These are phyloP conservation scores for Calliopsis andreniformis DNA, from an alignment of 1,140 invertebrate species.

Conservation along the genomic window DNA sequence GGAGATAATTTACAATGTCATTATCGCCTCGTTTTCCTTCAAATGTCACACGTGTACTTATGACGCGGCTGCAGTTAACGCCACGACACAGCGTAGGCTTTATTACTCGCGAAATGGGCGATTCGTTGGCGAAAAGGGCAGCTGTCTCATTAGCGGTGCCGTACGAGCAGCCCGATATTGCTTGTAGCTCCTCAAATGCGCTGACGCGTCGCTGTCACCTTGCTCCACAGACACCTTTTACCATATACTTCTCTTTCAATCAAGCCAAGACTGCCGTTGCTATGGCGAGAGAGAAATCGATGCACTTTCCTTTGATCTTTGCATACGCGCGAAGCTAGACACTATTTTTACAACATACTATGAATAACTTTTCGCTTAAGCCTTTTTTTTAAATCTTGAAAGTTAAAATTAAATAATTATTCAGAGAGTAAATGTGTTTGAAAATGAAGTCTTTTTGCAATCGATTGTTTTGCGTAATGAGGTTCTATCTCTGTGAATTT, in stretches of 20 bases:
- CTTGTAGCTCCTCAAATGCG: constrained; percentile 26
- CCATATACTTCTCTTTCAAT: constrained; percentile 39
- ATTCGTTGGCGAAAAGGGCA: constrained; percentile 69
- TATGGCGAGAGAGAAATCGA: constrained; percentile 20
- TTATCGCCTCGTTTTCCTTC: constrained; percentile 26
- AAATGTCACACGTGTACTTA: constrained; percentile 26
- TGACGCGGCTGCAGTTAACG: constrained; percentile 42
- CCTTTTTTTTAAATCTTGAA: too few species aligned
- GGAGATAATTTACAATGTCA: constrained; percentile 28
- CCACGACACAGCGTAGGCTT: constrained; percentile 53
- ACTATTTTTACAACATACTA: not conserved
- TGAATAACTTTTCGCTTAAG: too few species aligned
- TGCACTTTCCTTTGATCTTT: not conserved
- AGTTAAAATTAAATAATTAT: too few species aligned
- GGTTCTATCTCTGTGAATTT: too few species aligned
- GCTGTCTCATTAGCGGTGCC: constrained; percentile 65
- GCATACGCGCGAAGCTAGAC: not conserved
- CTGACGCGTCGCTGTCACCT: constrained; percentile 47
- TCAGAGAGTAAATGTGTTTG: too few species aligned
- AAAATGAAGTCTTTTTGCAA: too few species aligned
- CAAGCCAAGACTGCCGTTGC: not conserved
- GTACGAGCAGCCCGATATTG: constrained; percentile 41
- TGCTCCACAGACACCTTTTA: constrained; percentile 45
- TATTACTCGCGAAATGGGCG: constrained; percentile 67
- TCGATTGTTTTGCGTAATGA: too few species aligned